Conservation (phyloP, 1,140 invertebrate species). For the Drosophila arawakana region DNA sequence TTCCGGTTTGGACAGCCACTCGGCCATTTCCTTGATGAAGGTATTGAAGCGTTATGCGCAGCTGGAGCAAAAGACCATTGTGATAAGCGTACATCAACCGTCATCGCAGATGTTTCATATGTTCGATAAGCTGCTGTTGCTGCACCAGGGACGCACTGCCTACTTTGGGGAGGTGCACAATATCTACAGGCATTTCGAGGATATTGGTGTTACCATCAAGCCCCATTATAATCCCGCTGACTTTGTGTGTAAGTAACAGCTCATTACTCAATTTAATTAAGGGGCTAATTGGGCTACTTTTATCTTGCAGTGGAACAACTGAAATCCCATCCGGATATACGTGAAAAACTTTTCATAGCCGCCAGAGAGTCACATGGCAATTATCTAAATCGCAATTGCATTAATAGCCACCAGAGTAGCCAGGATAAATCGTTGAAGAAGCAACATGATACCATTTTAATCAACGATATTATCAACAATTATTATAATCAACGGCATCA, state of each 20-base stretch:
- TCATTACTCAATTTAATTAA: not conserved
- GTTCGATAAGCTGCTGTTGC: slow-evolving; percentile 92
- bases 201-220: slow-evolving; percentile 90
- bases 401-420: slow-evolving; percentile 52
- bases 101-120: slow-evolving; percentile 95
- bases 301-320: slow-evolving; percentile 90
- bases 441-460: slow-evolving; percentile 69
- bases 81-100: slow-evolving; percentile 94
- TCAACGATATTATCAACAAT: slow-evolving; percentile 77
- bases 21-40: slow-evolving; percentile 90
- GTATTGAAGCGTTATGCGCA: slow-evolving; percentile 91
- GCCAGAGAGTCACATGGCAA: slow-evolving; percentile 85
- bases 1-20: slow-evolving; percentile 93
- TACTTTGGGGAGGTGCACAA: slow-evolving; percentile 92
- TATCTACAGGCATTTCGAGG: slow-evolving; percentile 91
- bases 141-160: slow-evolving; percentile 91
- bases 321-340: slow-evolving; percentile 89
- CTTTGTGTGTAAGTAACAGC: slow-evolving; percentile 90
- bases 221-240: slow-evolving; percentile 95
- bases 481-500: slow-evolving; percentile 75
- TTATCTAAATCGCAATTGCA: slow-evolving; percentile 87
- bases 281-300: not conserved
- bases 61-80: slow-evolving; percentile 92
- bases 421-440: slow-evolving; percentile 49
- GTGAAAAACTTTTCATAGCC: slow-evolving; percentile 89